Percentiles rank a stretch among this genome's conserved stretches.
Evolutionary conservation across 2,113 vertebrate species (phyloP).

Genomic region (Bos indicus): DNA sequence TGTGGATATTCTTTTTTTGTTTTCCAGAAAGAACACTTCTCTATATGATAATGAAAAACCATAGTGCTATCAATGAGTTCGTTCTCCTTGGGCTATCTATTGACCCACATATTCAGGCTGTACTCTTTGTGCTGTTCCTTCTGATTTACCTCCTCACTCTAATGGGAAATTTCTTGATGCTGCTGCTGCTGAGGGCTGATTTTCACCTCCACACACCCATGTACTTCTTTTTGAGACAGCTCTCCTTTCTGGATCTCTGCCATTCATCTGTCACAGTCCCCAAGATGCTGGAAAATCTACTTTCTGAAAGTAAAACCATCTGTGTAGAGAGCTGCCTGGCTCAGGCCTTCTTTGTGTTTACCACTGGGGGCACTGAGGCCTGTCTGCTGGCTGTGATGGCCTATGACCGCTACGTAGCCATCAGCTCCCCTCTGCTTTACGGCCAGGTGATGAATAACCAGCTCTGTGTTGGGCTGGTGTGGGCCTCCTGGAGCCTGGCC

Average conservation of each 20-base stretch:
- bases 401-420: constrained; percentile 60
- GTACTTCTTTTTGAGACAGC: constrained; percentile 51
- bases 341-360: constrained; percentile 59
- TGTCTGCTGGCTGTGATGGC: constrained; percentile 57
- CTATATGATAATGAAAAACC: constrained; percentile 31
- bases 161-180: constrained; percentile 37
- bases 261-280: constrained; percentile 50
- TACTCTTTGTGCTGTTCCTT: constrained; percentile 44
- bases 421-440: constrained; percentile 63
- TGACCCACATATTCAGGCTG: neutral
- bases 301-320: constrained; percentile 46
- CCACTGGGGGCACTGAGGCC: constrained; percentile 30
- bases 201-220: constrained; percentile 48
- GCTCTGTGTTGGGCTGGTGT: constrained; percentile 17
- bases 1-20: neutral
- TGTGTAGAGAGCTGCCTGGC: constrained; percentile 49
- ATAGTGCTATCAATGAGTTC: constrained; percentile 29
- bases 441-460: constrained; percentile 48
- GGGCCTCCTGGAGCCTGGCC: constrained; percentile 41
- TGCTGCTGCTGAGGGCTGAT: constrained; percentile 3
- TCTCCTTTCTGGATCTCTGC: constrained; percentile 55
- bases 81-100: constrained; percentile 6
- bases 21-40: neutral
- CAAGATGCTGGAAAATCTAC: constrained; percentile 46
- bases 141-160: constrained; percentile 55